These are phyloP conservation scores for Siphamia tubifer DNA, from an alignment of 2,113 vertebrate genomes.

Conservation along the genomic window DNA sequence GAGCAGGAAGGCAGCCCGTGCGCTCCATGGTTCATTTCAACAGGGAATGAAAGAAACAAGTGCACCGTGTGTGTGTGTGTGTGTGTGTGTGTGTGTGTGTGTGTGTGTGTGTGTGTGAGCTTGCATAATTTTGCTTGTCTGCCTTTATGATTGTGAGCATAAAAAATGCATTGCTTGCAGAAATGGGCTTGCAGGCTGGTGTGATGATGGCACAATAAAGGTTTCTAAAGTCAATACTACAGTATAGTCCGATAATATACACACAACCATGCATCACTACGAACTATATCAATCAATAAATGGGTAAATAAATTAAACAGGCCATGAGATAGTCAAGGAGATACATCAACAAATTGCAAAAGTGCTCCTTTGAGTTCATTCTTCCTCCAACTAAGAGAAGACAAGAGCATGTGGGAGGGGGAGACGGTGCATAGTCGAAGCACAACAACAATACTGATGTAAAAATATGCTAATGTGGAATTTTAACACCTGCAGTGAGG, in stretches of 20 bases:
- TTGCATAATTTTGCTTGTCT: slow-evolving; percentile 50
- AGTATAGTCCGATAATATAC: slow-evolving; percentile 40
- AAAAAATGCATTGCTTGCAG: slow-evolving; percentile 61
- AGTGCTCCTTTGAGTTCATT: slow-evolving; percentile 13
- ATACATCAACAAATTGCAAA: slow-evolving; percentile 15
- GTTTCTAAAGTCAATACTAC: slow-evolving; percentile 57
- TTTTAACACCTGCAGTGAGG: slow-evolving; percentile 18
- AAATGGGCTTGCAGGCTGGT: slow-evolving; percentile 20
- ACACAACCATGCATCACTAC: slow-evolving; percentile 28
- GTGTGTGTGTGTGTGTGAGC: neutral
- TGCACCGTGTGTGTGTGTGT: neutral
- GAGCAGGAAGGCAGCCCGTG: neutral
- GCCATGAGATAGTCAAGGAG: slow-evolving; percentile 20
- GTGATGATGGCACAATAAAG: slow-evolving; percentile 62
- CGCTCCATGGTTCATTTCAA: slow-evolving; percentile 30
- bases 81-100: neutral
- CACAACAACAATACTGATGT: neutral
- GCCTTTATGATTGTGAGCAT: slow-evolving; percentile 55
- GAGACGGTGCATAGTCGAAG: neutral
- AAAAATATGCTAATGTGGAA: slow-evolving; percentile 19
- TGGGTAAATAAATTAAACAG: slow-evolving; percentile 44
- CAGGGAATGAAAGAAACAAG: slow-evolving; percentile 33
- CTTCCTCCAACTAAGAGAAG: slow-evolving; percentile 26
- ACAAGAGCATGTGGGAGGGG: neutral
- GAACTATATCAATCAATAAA: slow-evolving; percentile 56